Conservation (phyloP, 2,888 invertebrate genomes). For the Alcis repandata region DNA sequence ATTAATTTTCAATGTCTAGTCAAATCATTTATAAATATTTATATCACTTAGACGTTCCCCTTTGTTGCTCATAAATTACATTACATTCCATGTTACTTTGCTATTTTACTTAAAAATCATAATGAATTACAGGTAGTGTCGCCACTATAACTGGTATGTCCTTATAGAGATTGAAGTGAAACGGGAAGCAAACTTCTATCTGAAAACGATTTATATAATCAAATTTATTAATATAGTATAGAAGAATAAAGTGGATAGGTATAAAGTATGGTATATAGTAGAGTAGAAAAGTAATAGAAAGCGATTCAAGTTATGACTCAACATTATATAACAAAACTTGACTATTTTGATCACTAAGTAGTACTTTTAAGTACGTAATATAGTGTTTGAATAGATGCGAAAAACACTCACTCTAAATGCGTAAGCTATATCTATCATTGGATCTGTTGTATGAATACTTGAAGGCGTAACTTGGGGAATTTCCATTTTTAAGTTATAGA, state of each 20-base stretch:
- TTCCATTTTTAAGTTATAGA: conserved; percentile 65
- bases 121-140: conserved; percentile 68
- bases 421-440: conserved; percentile 73
- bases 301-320: too few species aligned
- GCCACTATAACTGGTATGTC: conserved; percentile 67
- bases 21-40: too few species aligned
- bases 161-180: conserved; percentile 62
- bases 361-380: too few species aligned
- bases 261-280: background rate
- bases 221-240: background rate
- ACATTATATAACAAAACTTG: too few species aligned
- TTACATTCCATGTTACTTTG: background rate
- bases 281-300: too few species aligned
- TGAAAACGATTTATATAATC: conserved; percentile 51
- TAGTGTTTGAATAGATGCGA: too few species aligned
- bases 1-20: too few species aligned
- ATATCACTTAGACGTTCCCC: too few species aligned
- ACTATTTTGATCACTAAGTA: too few species aligned
- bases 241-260: background rate
- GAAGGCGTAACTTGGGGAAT: conserved; percentile 72
- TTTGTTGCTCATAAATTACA: too few species aligned
- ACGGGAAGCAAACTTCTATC: conserved; percentile 63
- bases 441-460: conserved; percentile 62
- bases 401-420: conserved; percentile 68
- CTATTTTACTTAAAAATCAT: conserved; percentile 49